phyloP scores from a whole-genome alignment of 2,888 invertebrate genomes.

The Megaustenia siamemsis region DNA sequence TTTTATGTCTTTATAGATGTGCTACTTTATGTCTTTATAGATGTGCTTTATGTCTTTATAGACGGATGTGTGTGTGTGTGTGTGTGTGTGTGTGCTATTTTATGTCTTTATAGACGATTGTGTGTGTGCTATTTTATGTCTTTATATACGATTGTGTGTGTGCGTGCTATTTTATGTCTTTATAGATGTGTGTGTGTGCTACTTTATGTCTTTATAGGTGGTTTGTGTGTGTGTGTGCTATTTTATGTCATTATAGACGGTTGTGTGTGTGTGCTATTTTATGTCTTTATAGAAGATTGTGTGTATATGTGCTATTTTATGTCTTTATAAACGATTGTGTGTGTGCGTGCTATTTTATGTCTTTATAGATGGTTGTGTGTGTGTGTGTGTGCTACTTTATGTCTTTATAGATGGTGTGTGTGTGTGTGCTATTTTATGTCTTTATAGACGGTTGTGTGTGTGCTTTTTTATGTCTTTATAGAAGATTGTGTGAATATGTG shows the following conservation, averaged over 20 bases:
- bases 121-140: background rate
- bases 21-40: too few species aligned
- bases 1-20: too few species aligned
- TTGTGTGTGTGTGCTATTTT: background rate
- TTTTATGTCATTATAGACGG: background rate
- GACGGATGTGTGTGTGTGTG: too few species aligned
- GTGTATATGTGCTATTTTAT: background rate
- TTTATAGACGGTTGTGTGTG: too few species aligned
- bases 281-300: background rate
- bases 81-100: too few species aligned
- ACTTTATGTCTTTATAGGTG: background rate
- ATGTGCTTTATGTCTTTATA: too few species aligned
- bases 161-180: background rate
- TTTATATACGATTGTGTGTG: background rate
- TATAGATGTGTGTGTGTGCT: background rate
- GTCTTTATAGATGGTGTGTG: conserved; percentile 6
- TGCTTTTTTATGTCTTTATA: conserved; percentile 22
- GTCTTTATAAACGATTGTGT: background rate
- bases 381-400: conserved; percentile 25
- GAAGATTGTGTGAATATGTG: background rate
- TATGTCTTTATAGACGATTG: background rate
- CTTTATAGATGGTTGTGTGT: background rate
- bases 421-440: background rate
- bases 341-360: background rate
- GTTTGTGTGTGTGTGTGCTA: background rate